Base-by-base conservation (phyloP, 37 sponge, comb jelly and placozoan genomes). In the Diacarnus erythraeanus region DNA sequence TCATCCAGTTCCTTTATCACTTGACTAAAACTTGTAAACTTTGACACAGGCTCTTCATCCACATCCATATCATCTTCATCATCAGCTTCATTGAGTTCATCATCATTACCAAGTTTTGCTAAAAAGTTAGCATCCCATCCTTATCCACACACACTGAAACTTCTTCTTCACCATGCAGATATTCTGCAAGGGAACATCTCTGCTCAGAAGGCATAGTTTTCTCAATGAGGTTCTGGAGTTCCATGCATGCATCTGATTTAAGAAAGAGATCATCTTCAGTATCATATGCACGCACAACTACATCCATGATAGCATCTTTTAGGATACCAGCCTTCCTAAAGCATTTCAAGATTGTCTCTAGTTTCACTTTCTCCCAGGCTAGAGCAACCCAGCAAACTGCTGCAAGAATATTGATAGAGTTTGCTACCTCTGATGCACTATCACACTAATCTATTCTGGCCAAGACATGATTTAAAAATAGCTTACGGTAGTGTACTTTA, bases 311-410 rank as follows among this genome's bases (percentile, higher is more conserved):
- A 18, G 60, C 34, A 44, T 57, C 65, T 9, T 72, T 1, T 20
- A 54, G 56, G 39, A 86, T 31, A 43, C 81, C 76, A 66, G 73
- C 54, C 69, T 79, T 89, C 74, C 69, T 77, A 57, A 83, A 90
- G 80, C 91, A 90, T 72, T 90, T 90, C 47, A 29, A 40, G 42
- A 90, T 85, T 1, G 90, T 84, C 43, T 76, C 73, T 42, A 56
- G 64, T 35, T 75, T 76, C 9, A 86, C 86, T 36, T 42, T 39
- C 38, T 77, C 42, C 84, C 84, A 83, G 23, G 84, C 76, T 40
- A 73, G 40, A n/a, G 63, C 74, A 36, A 83, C 66, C 77, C 74
- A 72, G 40, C 71, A 44, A 23, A 76, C 51, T 38, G 83, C 83
- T 38, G 42, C 12, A 44, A 74, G 72, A 30, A 74, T 63, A 63